Evolutionary conservation across 2,113 vertebrate genomes (phyloP).

Genomic region (Corynorhinus townsendii): DNA sequence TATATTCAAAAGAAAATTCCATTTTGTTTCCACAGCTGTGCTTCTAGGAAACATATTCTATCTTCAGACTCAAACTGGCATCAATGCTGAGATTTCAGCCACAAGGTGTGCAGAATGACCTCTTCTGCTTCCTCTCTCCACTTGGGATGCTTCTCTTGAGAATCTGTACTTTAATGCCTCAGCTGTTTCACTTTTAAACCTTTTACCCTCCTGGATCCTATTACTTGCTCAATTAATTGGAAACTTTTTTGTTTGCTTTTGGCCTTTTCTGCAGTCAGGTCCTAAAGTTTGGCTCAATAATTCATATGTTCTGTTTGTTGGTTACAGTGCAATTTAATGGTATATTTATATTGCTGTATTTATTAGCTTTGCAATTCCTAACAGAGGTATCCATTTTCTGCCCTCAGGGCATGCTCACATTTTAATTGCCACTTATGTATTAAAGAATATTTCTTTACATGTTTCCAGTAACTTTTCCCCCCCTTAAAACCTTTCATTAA

Average conservation of each 20-base stretch:
- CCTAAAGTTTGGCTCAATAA: conserved; percentile 53
- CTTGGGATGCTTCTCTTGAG: conserved; percentile 5
- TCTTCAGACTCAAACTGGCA: conserved; percentile 13
- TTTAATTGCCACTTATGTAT: conserved; percentile 63
- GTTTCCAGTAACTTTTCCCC: conserved; percentile 45
- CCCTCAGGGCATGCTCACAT: conserved; percentile 47
- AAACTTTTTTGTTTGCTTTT: conserved; percentile 36
- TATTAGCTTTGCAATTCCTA: conserved; percentile 72
- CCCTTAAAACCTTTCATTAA: conserved; percentile 62
- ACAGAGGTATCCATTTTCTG: conserved; percentile 61
- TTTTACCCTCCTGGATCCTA: conserved; percentile 36
- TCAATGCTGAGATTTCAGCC: neutral
- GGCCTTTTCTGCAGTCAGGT: conserved; percentile 31
- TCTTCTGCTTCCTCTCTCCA: neutral
- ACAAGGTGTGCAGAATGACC: neutral
- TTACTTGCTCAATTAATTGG: conserved; percentile 57
- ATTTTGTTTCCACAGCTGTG: neutral
- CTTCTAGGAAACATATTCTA: neutral
- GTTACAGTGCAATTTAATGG: conserved; percentile 58
- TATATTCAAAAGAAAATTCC: conserved; percentile 8
- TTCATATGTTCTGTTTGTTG: conserved; percentile 57
- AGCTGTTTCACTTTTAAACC: conserved; percentile 24
- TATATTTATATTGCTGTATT: conserved; percentile 56
- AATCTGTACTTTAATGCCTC: neutral
- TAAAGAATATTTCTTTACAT: conserved; percentile 65